A percentile compares a stretch with the other conserved stretches of the same genome.
Conservation (phyloP, 2,797 vertebrate genomes). For the Cichlasoma orientale region DNA sequence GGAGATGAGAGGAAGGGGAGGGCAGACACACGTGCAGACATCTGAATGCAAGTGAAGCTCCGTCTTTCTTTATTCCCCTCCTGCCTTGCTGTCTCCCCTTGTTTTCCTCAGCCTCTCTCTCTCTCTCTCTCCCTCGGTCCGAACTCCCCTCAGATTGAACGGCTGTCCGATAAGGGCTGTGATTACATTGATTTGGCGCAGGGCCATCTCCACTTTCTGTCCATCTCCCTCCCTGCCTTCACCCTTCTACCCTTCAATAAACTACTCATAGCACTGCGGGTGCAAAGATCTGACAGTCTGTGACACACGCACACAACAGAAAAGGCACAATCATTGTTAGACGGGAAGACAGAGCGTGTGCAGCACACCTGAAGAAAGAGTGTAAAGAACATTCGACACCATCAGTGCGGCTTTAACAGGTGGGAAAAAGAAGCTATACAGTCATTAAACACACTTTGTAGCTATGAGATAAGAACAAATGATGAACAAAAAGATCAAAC, state of each 20-base stretch:
- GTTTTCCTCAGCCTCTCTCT: slow-evolving; percentile 8
- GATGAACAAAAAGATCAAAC: slow-evolving; percentile 7
- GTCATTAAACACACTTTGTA: slow-evolving; percentile 16
- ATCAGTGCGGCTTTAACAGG: neutral
- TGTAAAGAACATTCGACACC: neutral
- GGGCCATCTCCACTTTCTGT: slow-evolving; percentile 62
- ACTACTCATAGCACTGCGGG: slow-evolving; percentile 33
- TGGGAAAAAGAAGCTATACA: neutral
- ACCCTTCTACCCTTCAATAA: slow-evolving; percentile 46
- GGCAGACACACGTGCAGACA: slow-evolving; percentile 7
- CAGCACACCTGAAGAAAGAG: neutral
- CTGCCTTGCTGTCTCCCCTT: slow-evolving; percentile 22
- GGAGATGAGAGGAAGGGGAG: slow-evolving; percentile 40
- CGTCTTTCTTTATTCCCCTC: slow-evolving; percentile 23
- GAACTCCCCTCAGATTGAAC: slow-evolving; percentile 62
- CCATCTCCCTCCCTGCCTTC: slow-evolving; percentile 38
- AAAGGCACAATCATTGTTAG: slow-evolving; percentile 18
- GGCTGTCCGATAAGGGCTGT: slow-evolving; percentile 73
- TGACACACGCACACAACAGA: slow-evolving; percentile 28
- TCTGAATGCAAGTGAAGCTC: slow-evolving; percentile 37
- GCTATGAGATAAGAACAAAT: neutral
- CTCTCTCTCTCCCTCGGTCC: slow-evolving; percentile 15
- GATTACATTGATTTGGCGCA: slow-evolving; percentile 82
- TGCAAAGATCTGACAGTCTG: slow-evolving; percentile 38
- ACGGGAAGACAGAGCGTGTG: slow-evolving; percentile 1